Evolutionary conservation across 2,113 vertebrate genomes (phyloP), one percentile per base, ranked within the genome.

Genomic region (Megaceryle torquata): DNA sequence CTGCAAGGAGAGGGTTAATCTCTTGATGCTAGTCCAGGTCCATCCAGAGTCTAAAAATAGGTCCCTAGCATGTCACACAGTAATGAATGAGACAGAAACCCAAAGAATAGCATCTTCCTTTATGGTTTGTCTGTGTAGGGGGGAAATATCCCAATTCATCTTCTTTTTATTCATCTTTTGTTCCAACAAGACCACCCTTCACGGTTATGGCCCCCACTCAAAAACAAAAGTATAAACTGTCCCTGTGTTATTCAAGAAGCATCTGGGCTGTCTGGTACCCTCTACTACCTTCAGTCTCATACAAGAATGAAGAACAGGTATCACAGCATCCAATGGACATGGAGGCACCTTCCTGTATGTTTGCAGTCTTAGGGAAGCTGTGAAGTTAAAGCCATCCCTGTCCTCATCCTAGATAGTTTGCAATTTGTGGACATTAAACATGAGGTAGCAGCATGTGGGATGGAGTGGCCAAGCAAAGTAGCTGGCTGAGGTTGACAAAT

Each of bases 21-120:
- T 67, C 43, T 53, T 80, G 67, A 15, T 64, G 59, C 15, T 82
- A 69, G 67, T 51, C n/a, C 54, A 61, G 54, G 44, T 80, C 65
- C 37, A 80, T 89, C 63, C 59, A 76, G 48, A 48, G 24, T 50
- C 90, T 77, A 70, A 86, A 82, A 93, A 65, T 31, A 93, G 53
- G 28, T 88, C 31, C 59, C 19, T 70, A 68, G 29, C 2, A 1
- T 50, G 71, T 90, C 79, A 72, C 67, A 25, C 2, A 0, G 35
- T 93, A 94, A 86, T 80, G 79, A 82, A 90, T 59, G 82, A 82
- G 90, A 86, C 79, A 95, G 78, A 93, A 91, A 91, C 72, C 57
- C 56, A 0, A 77, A 82, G 65, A 76, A 57, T 15, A 76, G 24
- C 17, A 18, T 71, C 41, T 85, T 68, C 35, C 29, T 82, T 8